These are phyloP conservation scores for Hypanus sabinus DNA, from an alignment of 2,113 vertebrate genomes.

Conservation along the genomic window DNA sequence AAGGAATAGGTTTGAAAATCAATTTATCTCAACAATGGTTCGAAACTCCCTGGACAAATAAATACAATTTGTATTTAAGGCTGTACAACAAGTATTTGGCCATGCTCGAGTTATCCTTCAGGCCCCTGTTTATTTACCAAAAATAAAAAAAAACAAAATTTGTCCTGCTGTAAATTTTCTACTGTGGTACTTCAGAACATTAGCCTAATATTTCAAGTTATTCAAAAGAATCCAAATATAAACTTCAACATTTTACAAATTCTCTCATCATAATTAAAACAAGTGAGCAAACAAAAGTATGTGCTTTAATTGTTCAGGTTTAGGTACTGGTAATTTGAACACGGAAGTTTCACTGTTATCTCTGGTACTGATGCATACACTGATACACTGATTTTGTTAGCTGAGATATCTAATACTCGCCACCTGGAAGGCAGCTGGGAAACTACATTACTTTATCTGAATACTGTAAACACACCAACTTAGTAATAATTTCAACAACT, in stretches of 20 bases:
- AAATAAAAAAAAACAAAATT: background rate
- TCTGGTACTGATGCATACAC: background rate
- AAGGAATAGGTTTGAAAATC: background rate
- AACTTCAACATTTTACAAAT: background rate
- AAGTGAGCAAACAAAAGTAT: background rate
- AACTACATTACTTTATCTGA: background rate
- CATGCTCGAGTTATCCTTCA: background rate
- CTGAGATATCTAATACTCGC: background rate
- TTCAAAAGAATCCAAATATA: background rate
- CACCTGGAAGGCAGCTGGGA: background rate
- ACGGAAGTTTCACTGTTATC: background rate
- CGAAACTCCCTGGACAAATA: background rate
- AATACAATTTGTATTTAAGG: background rate
- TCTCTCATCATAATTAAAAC: background rate
- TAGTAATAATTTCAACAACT: background rate
- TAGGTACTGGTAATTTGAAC: background rate
- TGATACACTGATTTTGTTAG: background rate
- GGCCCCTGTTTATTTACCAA: background rate
- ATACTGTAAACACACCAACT: background rate
- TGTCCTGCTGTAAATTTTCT: background rate
- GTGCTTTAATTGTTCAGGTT: background rate
- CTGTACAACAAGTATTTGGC: background rate
- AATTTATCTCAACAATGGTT: background rate
- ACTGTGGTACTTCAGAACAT: background rate
- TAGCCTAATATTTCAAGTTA: background rate